Evolutionary conservation across 2,113 vertebrate genomes (phyloP).

Genomic region (Salvelinus fontinalis): DNA sequence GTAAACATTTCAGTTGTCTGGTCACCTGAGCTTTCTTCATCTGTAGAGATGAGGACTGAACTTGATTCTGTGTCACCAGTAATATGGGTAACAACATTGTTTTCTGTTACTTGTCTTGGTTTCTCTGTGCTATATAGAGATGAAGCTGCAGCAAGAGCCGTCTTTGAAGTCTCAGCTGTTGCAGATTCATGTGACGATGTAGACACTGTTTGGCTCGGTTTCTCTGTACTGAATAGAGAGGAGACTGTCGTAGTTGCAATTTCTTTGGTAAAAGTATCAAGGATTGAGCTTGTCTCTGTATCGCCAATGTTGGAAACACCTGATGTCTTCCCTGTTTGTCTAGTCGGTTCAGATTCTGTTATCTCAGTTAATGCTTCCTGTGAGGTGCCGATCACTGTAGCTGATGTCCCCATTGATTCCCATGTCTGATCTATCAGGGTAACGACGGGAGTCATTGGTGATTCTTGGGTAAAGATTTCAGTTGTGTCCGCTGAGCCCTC

Average conservation of each 20-base stretch:
- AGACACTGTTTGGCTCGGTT: too few relatives aligned
- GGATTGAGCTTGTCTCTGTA: too few relatives aligned
- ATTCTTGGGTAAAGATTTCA: not conserved
- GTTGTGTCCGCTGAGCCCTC: not conserved
- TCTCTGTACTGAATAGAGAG: too few relatives aligned
- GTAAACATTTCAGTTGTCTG: not conserved
- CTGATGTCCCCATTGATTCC: not conserved
- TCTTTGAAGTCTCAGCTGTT: not conserved
- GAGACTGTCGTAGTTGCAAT: too few relatives aligned
- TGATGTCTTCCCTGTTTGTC: constrained; percentile 15
- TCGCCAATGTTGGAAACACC: not conserved
- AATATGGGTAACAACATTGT: not conserved
- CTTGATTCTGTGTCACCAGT: not conserved
- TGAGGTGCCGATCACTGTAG: not conserved
- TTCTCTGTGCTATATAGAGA: not conserved
- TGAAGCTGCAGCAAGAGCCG: not conserved
- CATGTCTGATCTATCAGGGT: not conserved
- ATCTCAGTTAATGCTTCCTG: not conserved
- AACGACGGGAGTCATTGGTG: not conserved
- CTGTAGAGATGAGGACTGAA: not conserved
- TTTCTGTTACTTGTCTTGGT: not conserved
- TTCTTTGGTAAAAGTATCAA: too few relatives aligned
- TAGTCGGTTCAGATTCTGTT: not conserved
- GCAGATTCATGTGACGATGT: not conserved
- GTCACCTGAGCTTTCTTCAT: not conserved